Evolutionary conservation across 2,888 invertebrate genomes (phyloP), one percentile per base, ranked within the genome.

Genomic region (Ormia ochracea): DNA sequence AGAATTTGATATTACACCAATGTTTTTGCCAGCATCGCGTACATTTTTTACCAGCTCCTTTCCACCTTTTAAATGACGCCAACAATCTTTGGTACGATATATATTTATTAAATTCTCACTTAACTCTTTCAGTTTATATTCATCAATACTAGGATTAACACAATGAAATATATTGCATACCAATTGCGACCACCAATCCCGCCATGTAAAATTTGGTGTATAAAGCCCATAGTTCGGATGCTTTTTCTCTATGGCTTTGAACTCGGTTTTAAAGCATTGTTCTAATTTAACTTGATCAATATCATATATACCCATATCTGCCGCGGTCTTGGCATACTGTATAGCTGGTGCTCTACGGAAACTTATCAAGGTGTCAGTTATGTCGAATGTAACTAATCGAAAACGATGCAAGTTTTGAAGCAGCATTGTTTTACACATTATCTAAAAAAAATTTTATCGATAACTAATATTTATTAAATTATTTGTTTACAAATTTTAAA

Each of bases 1-100:
- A 89, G 94, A 96, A 90, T 98, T 98, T 0, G 97, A 97, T 82
- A 98, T 94, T 0, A 96, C 92, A 3, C 97, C 98, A 36, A 96
- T 84, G 26, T 75, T 82, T 70, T 89, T 89, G 19, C 84, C 84
- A 3, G 83, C 68, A 4, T 83, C 28, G 0, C 85, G 85, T 0
- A 96, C 87, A 78, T 91, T 90, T 4, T 92, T 87, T 4, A 90
- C 81, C 10, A 96, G 88, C 17, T 92, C 92, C 17, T 90, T 85
- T 4, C 92, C 91, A 5, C 94, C 94, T 9, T 93, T 90, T 59
- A 92, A 91, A 28, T 92, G 90, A 82, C 91, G 89, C 96, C 96
- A 98, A 85, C 94, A 94, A 76, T 91, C 91, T 1, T 91, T 89
- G 0, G 94, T 94, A 83, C 92, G 92, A 85, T 94, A 98, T 66